Base-by-base conservation (phyloP, 1,140 invertebrate species). In the Copidosoma floridanum region DNA sequence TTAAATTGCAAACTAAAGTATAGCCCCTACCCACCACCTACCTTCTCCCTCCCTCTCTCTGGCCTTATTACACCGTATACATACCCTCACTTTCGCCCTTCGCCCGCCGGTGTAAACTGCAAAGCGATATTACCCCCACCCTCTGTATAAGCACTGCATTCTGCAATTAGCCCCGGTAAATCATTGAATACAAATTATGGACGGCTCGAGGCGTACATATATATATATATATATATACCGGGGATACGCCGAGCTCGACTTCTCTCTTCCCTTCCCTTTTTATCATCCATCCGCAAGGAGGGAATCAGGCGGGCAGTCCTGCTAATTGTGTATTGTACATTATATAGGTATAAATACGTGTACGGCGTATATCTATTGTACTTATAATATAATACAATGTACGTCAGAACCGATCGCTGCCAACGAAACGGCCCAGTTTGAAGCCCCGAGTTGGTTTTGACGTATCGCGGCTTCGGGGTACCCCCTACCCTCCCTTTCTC, bases 1-100 rank as follows among this genome's bases (percentile, higher is more conserved):
- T 79, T 80, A 80, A 80, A 80, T 80, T 80, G 76, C 78, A 79
- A 80, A 80, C 76, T 80, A 79, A 80, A 79, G 78, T 80, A 80
- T 80, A 80, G 76, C 77, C 69, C 72, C 71, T 65, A 66, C 70
- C 69, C 69, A 64, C 72, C 77, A 68, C 72, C 71, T 65, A 66
- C 70, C 69, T 69, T 64, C 72, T 53, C 50, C 23, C 51, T 12
- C 52, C 29, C 41, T 27, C 47, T 41, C 55, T 77, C 78, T n/a
- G n/a, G n/a, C n/a, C n/a, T n/a, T n/a, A n/a, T n/a, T n/a, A n/a
- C n/a, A n/a, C n/a, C n/a, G n/a, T n/a, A n/a, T n/a, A n/a, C n/a
- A n/a, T n/a, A n/a, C n/a, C n/a, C n/a, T n/a, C n/a, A n/a, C n/a
- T n/a, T n/a, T 73, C 75, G 71, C 73, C 73, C 77, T 77, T 76